Base-by-base conservation (phyloP, 2,113 vertebrate genomes). In the Cichladusa arquata region DNA sequence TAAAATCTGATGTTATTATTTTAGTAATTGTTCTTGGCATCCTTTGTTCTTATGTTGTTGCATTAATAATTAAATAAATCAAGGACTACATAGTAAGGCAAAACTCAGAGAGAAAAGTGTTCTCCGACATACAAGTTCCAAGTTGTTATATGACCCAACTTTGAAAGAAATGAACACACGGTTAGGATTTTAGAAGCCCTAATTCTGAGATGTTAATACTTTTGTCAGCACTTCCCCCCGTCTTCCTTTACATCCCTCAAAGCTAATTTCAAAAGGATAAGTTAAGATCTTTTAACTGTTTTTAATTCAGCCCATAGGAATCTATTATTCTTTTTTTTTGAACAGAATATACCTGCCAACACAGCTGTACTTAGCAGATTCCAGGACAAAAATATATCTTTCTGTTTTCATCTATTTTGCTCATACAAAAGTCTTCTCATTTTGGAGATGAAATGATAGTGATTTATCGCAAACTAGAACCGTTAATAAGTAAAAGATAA, bases 221-320 rank as follows among this genome's bases (percentile, higher is more conserved):
- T 92, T n/a, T n/a, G 2, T 36, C 28, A 6, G 23, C 3, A 5
- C 8, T 66, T 73, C 8, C 3, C 2, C 2, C 1, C 10, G 2
- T 24, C 9, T 53, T n/a, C 4, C 40, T 60, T 85, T 58, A 36
- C 3, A 31, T 33, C 9, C 71, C 34, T 72, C 15, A 64, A 80
- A 80, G 5, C 1, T 51, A 60, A 44, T 65, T 86, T 89, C 11
- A 44, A 72, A 40, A 11, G 17, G 1, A 20, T 66, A 78, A 70
- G 2, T 81, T 70, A 69, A 83, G 22, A 31, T 47, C 22, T 65
- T 9, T 28, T 48, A 44, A 51, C 14, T 38, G 5, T 26, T 92
- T 67, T 86, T 11, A 88, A 62, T 79, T 81, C 3, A 1, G 9
- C 13, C 11, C 25, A 28, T 13, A 45, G 34, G 42, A 71, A 45